Conservation (phyloP, 1,140 invertebrate species). For the Ostrea edulis region DNA sequence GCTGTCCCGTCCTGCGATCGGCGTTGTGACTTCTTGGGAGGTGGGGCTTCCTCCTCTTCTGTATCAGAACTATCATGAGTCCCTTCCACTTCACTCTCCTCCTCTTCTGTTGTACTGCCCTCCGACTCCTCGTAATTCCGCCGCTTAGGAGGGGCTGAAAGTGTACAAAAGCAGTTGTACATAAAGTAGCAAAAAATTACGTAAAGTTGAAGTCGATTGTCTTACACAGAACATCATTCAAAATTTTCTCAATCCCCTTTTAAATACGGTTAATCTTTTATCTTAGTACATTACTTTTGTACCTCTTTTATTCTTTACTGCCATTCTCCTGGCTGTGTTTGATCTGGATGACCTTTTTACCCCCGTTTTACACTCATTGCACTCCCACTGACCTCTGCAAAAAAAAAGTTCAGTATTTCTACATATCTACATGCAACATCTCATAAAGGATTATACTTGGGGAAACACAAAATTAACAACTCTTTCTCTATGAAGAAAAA, state of each 20-base stretch:
- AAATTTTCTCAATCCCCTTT: no score
- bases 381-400: conserved; percentile 72
- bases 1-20: conserved; percentile 42
- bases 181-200: no score
- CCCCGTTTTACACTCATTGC: conserved; percentile 73
- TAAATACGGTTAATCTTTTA: no score
- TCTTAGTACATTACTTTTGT: background rate
- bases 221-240: no score
- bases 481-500: no score
- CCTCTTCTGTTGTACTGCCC: conserved; percentile 52
- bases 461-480: no score
- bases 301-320: conserved; percentile 39
- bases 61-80: conserved; percentile 25
- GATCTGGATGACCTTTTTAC: conserved; percentile 61
- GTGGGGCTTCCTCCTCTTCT: conserved; percentile 48
- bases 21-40: conserved; percentile 41
- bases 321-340: conserved; percentile 55
- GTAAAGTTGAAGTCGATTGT: no score
- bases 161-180: no score
- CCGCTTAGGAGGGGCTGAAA: conserved; percentile 50
- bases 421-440: no score
- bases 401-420: conserved; percentile 14
- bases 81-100: conserved; percentile 59
- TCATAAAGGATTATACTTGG: no score
- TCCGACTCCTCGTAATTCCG: conserved; percentile 60